These are phyloP conservation scores for Axinella damicornis DNA, from an alignment of 37 sponge, comb jelly and placozoan species.

Conservation along the genomic window DNA sequence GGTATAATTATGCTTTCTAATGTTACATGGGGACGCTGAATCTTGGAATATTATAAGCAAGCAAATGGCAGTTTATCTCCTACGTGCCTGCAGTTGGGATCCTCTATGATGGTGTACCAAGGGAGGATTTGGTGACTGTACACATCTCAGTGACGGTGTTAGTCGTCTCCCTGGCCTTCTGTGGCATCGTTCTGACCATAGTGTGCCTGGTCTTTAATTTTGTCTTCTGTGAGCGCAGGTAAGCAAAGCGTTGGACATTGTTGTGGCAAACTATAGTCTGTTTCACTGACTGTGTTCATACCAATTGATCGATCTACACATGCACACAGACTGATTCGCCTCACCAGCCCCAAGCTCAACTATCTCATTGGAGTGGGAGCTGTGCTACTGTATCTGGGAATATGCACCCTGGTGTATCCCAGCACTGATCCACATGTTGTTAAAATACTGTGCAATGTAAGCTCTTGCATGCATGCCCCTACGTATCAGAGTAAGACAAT, in stretches of 20 bases:
- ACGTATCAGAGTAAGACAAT: too few species aligned
- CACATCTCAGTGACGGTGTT: conserved; percentile 11
- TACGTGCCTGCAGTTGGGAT: too few species aligned
- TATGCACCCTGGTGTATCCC: too few species aligned
- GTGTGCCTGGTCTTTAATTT: conserved; percentile 37
- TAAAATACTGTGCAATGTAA: too few species aligned
- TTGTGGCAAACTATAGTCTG: too few species aligned
- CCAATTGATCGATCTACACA: background rate
- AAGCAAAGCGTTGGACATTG: background rate
- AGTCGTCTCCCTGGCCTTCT: background rate
- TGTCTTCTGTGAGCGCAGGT: conserved; percentile 32
- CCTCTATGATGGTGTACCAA: conserved; percentile 40
- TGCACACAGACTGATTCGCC: conserved; percentile 1
- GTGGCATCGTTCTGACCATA: conserved; percentile 23
- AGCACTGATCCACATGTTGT: too few species aligned
- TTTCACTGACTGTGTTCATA: background rate
- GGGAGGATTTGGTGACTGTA: background rate
- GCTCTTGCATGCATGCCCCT: too few species aligned
- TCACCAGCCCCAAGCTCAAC: conserved; percentile 22
- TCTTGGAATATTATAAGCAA: too few species aligned
- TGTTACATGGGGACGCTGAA: too few species aligned
- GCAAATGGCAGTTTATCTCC: too few species aligned
- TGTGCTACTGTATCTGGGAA: conserved; percentile 6
- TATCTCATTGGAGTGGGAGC: conserved; percentile 40
- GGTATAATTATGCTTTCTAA: too few species aligned